A percentile compares a stretch with the other conserved stretches of the same genome.
These are phyloP conservation scores for Porites evermanni DNA, from an alignment of 92 coral and sea anemone species.

Conservation along the genomic window DNA sequence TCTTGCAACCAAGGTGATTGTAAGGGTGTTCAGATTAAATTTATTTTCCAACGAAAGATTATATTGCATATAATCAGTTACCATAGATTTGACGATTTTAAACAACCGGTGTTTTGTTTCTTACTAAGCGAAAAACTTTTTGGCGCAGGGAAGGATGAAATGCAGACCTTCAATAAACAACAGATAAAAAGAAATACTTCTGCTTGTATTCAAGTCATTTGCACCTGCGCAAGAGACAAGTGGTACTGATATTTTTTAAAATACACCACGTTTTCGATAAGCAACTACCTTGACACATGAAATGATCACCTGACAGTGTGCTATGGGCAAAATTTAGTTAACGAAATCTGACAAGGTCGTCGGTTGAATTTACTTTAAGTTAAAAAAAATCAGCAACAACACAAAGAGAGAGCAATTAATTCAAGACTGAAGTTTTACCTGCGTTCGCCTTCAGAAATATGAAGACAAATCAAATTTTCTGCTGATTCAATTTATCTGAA, in stretches of 20 bases:
- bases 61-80: too few relatives aligned
- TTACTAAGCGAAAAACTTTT: too few relatives aligned
- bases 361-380: neutral
- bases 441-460: too few relatives aligned
- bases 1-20: too few relatives aligned
- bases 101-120: too few relatives aligned
- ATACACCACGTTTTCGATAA: neutral
- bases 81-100: too few relatives aligned
- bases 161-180: neutral
- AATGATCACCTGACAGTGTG: neutral
- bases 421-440: too few relatives aligned
- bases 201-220: neutral
- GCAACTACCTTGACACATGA: constrained; percentile 21
- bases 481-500: too few relatives aligned
- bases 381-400: neutral
- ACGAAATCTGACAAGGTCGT: neutral
- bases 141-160: neutral
- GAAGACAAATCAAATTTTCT: too few relatives aligned
- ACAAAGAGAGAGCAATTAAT: too few relatives aligned
- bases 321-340: neutral
- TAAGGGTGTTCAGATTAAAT: too few relatives aligned
- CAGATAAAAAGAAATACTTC: neutral
- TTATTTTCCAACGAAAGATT: too few relatives aligned
- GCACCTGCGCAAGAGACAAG: constrained; percentile 18
- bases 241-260: neutral